A percentile compares a stretch with the other conserved stretches of the same genome.
phyloP scores from a whole-genome alignment of 2,113 vertebrate genomes.

The Halcyon senegalensis region DNA sequence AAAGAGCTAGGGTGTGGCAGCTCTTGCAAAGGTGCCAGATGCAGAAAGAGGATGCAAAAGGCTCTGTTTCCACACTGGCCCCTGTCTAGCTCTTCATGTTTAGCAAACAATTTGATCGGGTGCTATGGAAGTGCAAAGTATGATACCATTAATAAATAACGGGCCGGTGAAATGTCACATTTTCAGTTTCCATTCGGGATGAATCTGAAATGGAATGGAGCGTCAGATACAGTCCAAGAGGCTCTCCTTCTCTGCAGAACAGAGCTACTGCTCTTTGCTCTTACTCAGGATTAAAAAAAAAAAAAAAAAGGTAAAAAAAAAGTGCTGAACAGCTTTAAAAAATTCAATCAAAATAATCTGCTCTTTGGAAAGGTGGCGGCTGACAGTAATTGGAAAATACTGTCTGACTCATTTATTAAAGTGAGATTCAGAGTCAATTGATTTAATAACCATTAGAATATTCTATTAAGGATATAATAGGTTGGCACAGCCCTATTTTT shows the following conservation, averaged over 20 bases:
- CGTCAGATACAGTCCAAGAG: slow-evolving; percentile 31
- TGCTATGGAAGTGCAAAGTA: slow-evolving; percentile 40
- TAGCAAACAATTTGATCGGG: slow-evolving; percentile 18
- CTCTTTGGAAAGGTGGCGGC: slow-evolving; percentile 77
- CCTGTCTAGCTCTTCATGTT: background rate
- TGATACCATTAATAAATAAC: slow-evolving; percentile 57
- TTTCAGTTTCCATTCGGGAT: slow-evolving; percentile 51
- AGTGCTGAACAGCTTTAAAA: slow-evolving; percentile 73
- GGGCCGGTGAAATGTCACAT: slow-evolving; percentile 20
- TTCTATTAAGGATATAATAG: slow-evolving; percentile 80
- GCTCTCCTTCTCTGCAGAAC: slow-evolving; percentile 8
- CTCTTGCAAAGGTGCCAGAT: slow-evolving; percentile 14
- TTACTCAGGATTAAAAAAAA: background rate
- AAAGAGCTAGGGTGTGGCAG: background rate
- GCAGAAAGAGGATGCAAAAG: background rate
- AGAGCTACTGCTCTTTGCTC: slow-evolving; percentile 44
- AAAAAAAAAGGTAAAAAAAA: background rate
- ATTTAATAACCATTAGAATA: slow-evolving; percentile 84
- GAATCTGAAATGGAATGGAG: slow-evolving; percentile 41
- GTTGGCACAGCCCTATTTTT: slow-evolving; percentile 70
- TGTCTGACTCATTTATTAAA: slow-evolving; percentile 83
- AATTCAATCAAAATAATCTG: slow-evolving; percentile 79
- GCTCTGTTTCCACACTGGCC: background rate
- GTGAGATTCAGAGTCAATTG: slow-evolving; percentile 81
- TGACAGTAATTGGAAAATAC: slow-evolving; percentile 83